Evolutionary conservation across 2,888 invertebrate species (phyloP), one percentile per base, ranked within the genome.

Genomic region (Gandaritis pyraliata): DNA sequence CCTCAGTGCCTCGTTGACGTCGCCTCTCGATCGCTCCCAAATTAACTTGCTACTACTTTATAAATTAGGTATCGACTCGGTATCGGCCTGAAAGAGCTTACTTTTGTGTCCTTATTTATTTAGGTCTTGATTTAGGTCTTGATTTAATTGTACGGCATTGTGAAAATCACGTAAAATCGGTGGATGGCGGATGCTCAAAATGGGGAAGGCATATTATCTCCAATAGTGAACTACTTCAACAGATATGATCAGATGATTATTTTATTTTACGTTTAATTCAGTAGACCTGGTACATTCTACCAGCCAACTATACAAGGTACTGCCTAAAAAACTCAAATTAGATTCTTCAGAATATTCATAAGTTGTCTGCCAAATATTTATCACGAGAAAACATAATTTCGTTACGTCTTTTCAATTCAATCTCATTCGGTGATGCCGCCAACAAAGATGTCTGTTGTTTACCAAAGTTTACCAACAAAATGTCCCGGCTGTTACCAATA

Each of bases 41-140:
- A 80, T 80, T 75, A 65, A 63, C 62, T 68, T 61, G 64, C 49
- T 54, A 49, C 54, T 58, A 39, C 30, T n/a, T 30, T 58, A 47
- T 46, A 41, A 58, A 10, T 43, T 38, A 61, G 54, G 43, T 11
- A 59, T 59, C n/a, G 53, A 33, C 33, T 51, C 18, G 23, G 29
- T 13, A 33, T 48, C 41, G 41, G 13, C 0, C 13, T 15, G 10
- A 8, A 10, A 33, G 10, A 10, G 33, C 10, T 33, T 10, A 33
- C 33, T 33, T 33, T 33, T 33, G 10, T 7, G 33, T 33, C 1
- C 23, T 1, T 0, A 23, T 23, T 1, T 23, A 23, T 23, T 23
- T 23, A 1, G 3, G 23, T 23, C 23, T 23, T 23, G 23, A 23
- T 23, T 23, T 23, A 1, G 3, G 23, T 23, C 23, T 23, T 23